phyloP scores from a whole-genome alignment of 1,140 invertebrate genomes.

The Neomicropteryx cornuta region DNA sequence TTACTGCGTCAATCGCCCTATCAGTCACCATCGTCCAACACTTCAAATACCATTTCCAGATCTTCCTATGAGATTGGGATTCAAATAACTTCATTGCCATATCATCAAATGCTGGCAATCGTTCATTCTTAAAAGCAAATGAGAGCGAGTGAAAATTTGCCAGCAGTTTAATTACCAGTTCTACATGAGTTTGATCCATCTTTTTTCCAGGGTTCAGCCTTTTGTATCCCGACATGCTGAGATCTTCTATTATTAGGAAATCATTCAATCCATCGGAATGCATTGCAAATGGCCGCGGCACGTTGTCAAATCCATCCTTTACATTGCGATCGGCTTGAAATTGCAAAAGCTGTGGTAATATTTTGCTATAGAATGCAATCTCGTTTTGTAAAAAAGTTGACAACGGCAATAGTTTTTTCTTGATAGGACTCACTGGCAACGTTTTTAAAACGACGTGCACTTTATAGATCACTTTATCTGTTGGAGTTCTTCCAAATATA shows the following conservation, averaged over 20 bases:
- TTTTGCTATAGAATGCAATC: slow-evolving; percentile 46
- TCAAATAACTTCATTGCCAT: slow-evolving; percentile 31
- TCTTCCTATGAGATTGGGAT: slow-evolving; percentile 45
- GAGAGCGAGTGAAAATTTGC: slow-evolving; percentile 58
- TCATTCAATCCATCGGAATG: slow-evolving; percentile 50
- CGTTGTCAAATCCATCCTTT: slow-evolving; percentile 38
- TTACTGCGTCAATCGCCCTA: slow-evolving; percentile 49
- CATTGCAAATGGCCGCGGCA: slow-evolving; percentile 40
- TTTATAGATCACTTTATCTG: too few species aligned
- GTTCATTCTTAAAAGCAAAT: slow-evolving; percentile 53
- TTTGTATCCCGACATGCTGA: slow-evolving; percentile 40
- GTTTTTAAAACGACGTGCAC: too few species aligned
- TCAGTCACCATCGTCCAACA: slow-evolving; percentile 43
- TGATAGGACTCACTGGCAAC: too few species aligned
- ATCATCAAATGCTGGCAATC: slow-evolving; percentile 41
- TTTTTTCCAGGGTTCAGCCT: slow-evolving; percentile 36
- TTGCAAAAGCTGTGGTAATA: slow-evolving; percentile 30
- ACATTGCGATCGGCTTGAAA: slow-evolving; percentile 35
- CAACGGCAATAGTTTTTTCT: too few species aligned
- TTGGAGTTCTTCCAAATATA: too few species aligned
- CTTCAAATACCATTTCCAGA: slow-evolving; percentile 49
- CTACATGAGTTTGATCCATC: slow-evolving; percentile 38
- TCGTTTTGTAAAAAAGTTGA: slow-evolving; percentile 55
- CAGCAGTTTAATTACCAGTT: slow-evolving; percentile 42
- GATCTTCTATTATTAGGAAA: slow-evolving; percentile 54